Percentiles rank a stretch among this genome's conserved stretches.
phyloP scores from a whole-genome alignment of 2,888 invertebrate genomes.

The Pocota personata region DNA sequence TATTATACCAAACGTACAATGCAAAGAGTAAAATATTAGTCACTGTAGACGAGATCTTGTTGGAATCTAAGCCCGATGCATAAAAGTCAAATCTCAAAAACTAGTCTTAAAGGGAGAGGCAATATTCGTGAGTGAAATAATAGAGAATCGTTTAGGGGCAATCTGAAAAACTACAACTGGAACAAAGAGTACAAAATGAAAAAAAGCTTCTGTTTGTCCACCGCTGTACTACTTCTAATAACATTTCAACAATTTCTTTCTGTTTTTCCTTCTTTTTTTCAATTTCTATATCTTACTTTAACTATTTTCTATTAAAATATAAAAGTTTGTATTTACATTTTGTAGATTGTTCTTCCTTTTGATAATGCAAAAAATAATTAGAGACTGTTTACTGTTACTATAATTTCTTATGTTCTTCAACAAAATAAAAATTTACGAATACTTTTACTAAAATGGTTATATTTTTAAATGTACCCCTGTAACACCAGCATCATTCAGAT shows the following conservation, averaged over 20 bases:
- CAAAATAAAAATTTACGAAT: background rate
- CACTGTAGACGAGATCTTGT: no score
- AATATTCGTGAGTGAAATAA: no score
- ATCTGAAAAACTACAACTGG: background rate
- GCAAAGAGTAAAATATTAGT: no score
- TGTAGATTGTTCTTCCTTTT: background rate
- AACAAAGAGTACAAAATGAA: background rate
- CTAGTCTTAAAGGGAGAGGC: no score
- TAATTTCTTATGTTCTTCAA: background rate
- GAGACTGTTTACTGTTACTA: conserved; percentile 48
- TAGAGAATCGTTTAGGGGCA: no score
- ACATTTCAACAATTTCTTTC: background rate
- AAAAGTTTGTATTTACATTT: background rate
- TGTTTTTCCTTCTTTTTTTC: background rate
- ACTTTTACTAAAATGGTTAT: background rate
- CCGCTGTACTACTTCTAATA: background rate
- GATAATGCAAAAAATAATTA: conserved; percentile 3
- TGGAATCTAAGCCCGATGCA: no score
- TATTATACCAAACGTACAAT: no score
- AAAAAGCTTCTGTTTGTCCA: no score
- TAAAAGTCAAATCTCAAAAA: no score
- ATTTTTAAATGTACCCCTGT: no score
- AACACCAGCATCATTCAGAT: no score
- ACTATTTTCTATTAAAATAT: background rate
- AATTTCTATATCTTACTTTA: background rate